phyloP scores from a whole-genome alignment of 64 coral and sea anemone genomes.

The Actinia equina region DNA sequence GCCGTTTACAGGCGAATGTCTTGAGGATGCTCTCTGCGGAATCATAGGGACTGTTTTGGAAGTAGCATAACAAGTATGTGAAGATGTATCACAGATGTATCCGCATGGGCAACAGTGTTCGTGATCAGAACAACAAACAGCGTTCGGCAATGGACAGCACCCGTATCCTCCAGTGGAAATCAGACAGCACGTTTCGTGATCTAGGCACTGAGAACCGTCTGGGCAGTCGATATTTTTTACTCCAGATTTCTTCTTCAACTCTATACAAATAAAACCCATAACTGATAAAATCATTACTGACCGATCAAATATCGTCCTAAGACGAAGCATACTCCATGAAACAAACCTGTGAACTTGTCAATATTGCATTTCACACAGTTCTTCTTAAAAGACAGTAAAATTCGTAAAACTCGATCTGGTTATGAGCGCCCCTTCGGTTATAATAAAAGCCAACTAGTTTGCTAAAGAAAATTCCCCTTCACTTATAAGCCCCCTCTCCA shows the following conservation, averaged over 20 bases:
- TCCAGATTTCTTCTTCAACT: background rate
- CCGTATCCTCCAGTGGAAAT: conserved; percentile 17
- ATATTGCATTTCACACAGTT: no score
- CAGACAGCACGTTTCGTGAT: conserved; percentile 70
- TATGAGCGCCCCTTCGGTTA: no score
- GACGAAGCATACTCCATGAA: no score
- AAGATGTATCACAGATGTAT: conserved; percentile 24
- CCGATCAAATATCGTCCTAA: no score
- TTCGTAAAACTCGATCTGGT: no score
- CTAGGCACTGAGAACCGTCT: conserved; percentile 40
- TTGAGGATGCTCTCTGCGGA: background rate
- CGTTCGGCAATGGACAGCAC: conserved; percentile 74
- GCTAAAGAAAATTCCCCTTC: no score
- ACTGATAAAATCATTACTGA: no score
- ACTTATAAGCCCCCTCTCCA: no score
- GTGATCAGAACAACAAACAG: conserved; percentile 80
- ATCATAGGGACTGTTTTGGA: background rate
- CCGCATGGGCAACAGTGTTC: conserved; percentile 71
- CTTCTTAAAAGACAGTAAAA: no score
- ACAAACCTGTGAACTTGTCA: no score
- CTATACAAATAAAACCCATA: background rate
- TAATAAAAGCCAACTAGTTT: no score
- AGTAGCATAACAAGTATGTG: background rate
- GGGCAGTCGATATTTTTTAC: conserved; percentile 24
- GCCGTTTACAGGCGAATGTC: background rate